A percentile compares a stretch with the other conserved stretches of the same genome.
Conservation (phyloP, 2,888 invertebrate species). For the Perizoma flavofasciatum region DNA sequence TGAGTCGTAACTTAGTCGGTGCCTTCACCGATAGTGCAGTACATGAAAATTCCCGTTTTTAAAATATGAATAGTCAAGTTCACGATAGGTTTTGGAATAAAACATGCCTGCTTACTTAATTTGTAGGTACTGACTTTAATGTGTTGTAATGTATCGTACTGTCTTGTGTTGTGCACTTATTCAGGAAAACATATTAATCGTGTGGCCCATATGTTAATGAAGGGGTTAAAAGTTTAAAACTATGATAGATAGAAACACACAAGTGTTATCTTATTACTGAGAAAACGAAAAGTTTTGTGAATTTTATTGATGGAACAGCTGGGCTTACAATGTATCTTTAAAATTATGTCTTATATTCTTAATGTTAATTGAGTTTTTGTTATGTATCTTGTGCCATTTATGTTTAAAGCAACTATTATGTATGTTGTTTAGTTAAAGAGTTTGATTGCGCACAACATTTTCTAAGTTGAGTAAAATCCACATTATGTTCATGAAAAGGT, state of each 20-base stretch:
- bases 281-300: not conserved
- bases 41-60: too few species aligned
- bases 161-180: slow-evolving; percentile 17
- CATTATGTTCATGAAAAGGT: slow-evolving; percentile 25
- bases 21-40: too few species aligned
- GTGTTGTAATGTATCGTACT: slow-evolving; percentile 16
- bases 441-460: slow-evolving; percentile 50
- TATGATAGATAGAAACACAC: too few species aligned
- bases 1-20: too few species aligned
- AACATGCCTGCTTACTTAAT: not conserved
- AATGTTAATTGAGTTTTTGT: slow-evolving; percentile 23
- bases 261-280: too few species aligned
- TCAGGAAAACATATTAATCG: slow-evolving; percentile 9
- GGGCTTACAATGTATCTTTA: not conserved
- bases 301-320: slow-evolving; percentile 11
- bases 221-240: not conserved
- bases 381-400: slow-evolving; percentile 37
- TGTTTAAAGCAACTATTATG: slow-evolving; percentile 7
- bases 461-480: slow-evolving; percentile 21
- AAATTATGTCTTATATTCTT: not conserved
- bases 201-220: not conserved
- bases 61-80: too few species aligned
- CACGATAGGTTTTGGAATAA: too few species aligned
- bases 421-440: slow-evolving; percentile 29
- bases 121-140: slow-evolving; percentile 9